Evolutionary conservation across 2,113 vertebrate species (phyloP).

Genomic region (Hippocampus guttulatus): DNA sequence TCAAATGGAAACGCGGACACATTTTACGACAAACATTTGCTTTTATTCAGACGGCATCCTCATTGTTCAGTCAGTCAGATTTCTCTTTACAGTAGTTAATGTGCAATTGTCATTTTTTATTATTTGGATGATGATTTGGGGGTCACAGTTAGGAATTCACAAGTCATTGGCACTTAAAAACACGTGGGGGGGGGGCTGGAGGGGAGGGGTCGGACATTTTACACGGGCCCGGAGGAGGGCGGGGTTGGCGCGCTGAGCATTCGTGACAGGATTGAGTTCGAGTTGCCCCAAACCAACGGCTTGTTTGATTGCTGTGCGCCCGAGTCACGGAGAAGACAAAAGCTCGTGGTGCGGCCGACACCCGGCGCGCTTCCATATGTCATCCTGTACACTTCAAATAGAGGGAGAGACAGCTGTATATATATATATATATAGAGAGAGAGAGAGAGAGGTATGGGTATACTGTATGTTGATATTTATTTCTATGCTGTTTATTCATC

Average conservation of each 20-base stretch:
- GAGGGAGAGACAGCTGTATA: neutral
- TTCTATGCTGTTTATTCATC: neutral
- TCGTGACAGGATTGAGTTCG: neutral
- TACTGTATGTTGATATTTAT: constrained; percentile 28
- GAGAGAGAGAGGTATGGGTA: too few relatives aligned
- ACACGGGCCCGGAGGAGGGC: constrained; percentile 35
- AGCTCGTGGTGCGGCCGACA: neutral
- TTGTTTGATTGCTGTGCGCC: neutral
- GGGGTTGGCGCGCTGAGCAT: constrained; percentile 9
- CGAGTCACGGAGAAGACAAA: neutral
- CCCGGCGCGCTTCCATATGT: neutral
- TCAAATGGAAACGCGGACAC: neutral
- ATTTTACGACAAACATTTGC: constrained; percentile 77
- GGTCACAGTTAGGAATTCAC: constrained; percentile 81
- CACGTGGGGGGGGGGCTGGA: constrained; percentile 72
- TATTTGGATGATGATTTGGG: constrained; percentile 76
- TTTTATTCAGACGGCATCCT: constrained; percentile 75
- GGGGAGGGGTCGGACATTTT: constrained; percentile 57
- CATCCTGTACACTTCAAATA: neutral
- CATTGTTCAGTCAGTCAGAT: constrained; percentile 74
- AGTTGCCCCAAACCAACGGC: neutral
- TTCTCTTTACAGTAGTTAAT: constrained; percentile 84
- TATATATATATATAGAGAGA: neutral
- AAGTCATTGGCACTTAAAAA: constrained; percentile 85
- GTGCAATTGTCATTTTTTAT: constrained; percentile 84